Evolutionary conservation across 2,797 vertebrate genomes (phyloP).

Genomic region (Lerista edwardsae): DNA sequence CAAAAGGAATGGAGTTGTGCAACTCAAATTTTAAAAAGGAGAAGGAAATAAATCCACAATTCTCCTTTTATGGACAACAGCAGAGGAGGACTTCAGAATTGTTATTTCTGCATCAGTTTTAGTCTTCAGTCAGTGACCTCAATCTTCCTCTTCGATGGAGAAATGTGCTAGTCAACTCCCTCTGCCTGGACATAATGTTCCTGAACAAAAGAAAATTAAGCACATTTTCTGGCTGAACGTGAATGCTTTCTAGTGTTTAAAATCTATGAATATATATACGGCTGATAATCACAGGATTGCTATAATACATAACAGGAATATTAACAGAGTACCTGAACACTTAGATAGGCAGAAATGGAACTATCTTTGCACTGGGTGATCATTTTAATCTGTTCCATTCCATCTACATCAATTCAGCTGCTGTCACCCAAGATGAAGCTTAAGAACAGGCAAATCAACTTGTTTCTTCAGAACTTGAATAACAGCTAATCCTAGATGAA

Average conservation of each 20-base stretch:
- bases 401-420: not conserved
- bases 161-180: not conserved
- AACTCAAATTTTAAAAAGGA: not conserved
- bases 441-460: not conserved
- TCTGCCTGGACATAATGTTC: not conserved
- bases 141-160: not conserved
- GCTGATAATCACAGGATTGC: fast-evolving
- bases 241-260: not conserved
- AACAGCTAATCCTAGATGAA: conserved; percentile 15
- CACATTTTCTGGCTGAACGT: not conserved
- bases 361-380: not conserved
- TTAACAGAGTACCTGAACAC: not conserved
- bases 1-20: not conserved
- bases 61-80: conserved; percentile 9
- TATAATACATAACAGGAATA: not conserved
- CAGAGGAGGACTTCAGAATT: conserved; percentile 2
- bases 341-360: conserved; percentile 4
- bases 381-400: conserved; percentile 18
- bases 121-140: not conserved
- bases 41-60: conserved; percentile 1
- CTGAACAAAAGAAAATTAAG: not conserved
- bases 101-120: not conserved
- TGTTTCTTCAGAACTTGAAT: not conserved
- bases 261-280: not conserved
- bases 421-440: conserved; percentile 12